Evolutionary conservation across 2,113 vertebrate genomes (phyloP).

Genomic region (Apodemus sylvaticus): DNA sequence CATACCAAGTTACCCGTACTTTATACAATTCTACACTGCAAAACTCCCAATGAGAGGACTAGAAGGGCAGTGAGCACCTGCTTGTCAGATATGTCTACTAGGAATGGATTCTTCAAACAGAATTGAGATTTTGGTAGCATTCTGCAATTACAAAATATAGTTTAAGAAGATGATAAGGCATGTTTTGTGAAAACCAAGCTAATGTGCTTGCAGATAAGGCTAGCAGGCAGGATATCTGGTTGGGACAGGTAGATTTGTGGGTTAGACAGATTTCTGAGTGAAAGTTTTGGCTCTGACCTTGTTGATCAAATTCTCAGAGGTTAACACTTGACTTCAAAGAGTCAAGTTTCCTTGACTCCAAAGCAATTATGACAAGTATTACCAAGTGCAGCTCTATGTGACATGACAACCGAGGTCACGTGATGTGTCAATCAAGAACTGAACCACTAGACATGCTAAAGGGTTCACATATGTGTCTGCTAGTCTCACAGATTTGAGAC

Average conservation of each 20-base stretch:
- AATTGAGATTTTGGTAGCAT: neutral
- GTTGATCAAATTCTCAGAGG: neutral
- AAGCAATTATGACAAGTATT: neutral
- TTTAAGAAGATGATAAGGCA: neutral
- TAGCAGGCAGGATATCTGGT: neutral
- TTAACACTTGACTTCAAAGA: neutral
- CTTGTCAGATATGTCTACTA: neutral
- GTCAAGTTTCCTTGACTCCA: slow-evolving; percentile 5
- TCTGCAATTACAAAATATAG: slow-evolving; percentile 7
- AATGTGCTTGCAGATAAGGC: neutral
- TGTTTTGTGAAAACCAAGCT: slow-evolving; percentile 48
- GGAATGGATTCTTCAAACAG: slow-evolving; percentile 7
- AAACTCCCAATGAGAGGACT: neutral
- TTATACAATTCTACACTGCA: neutral
- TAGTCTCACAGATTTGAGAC: neutral
- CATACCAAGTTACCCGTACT: slow-evolving; percentile 68
- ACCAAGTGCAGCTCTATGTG: neutral
- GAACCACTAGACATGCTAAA: neutral
- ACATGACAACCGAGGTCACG: neutral
- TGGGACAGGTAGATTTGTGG: neutral
- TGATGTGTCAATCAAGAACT: neutral
- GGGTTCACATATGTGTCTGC: neutral
- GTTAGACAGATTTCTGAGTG: neutral
- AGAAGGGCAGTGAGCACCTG: rapidly evolving
- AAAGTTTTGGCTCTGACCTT: slow-evolving; percentile 14